Conservation (phyloP, 2,888 invertebrate genomes). For the Hirtodrosophila confusa region DNA sequence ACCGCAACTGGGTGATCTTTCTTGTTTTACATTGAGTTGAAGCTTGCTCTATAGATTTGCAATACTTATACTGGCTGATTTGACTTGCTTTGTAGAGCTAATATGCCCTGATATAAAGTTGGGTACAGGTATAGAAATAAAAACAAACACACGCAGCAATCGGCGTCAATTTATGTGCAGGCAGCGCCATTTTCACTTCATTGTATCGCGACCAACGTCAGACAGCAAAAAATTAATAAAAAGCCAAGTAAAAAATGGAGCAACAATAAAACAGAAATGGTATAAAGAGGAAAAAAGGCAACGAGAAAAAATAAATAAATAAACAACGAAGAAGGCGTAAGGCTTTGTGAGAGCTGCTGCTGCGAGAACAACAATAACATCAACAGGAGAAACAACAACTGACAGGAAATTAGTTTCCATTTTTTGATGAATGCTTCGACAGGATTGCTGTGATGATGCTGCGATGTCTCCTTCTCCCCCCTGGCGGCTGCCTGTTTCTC, state of each 20-base stretch:
- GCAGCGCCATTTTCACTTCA: conserved; percentile 80
- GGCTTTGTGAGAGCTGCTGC: conserved; percentile 68
- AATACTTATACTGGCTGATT: too few relatives aligned
- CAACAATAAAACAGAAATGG: conserved; percentile 77
- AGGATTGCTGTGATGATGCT: conserved; percentile 76
- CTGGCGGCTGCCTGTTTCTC: conserved; percentile 43
- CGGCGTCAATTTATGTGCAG: conserved; percentile 81
- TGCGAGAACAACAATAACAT: conserved; percentile 55
- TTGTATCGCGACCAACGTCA: conserved; percentile 79
- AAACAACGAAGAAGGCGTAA: conserved; percentile 70
- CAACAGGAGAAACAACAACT: conserved; percentile 79
- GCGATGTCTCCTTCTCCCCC: conserved; percentile 39
- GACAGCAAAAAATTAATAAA: conserved; percentile 80
- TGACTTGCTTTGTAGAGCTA: background rate
- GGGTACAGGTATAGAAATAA: conserved; percentile 30
- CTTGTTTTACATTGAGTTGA: too few relatives aligned
- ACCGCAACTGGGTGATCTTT: too few relatives aligned
- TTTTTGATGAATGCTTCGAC: conserved; percentile 84
- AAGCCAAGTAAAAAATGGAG: conserved; percentile 76
- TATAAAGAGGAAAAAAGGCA: conserved; percentile 43
- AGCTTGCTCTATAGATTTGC: too few relatives aligned
- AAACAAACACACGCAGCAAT: conserved; percentile 56
- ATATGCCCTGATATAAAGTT: conserved; percentile 11
- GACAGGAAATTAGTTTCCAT: conserved; percentile 84
- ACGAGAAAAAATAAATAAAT: conserved; percentile 36